Conservation (phyloP, 2,113 vertebrate genomes). For the Cyrtonyx montezumae region DNA sequence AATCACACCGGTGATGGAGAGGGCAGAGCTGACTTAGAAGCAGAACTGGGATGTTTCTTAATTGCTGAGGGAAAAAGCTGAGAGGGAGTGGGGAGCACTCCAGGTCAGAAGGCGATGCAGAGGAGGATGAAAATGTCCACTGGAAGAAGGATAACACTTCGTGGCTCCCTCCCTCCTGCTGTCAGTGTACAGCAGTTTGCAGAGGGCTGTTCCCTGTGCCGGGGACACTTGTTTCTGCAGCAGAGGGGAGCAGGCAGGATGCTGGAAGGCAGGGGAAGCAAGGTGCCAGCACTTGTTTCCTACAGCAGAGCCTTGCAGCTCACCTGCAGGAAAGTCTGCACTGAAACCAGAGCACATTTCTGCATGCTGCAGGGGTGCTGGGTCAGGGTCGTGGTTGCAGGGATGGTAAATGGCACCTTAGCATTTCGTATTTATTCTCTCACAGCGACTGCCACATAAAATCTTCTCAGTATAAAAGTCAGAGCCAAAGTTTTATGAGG, state of each 20-base stretch:
- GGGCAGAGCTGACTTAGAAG: not conserved
- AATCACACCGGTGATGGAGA: not conserved
- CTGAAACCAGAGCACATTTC: not conserved
- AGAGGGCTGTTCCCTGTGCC: not conserved
- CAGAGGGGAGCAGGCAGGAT: not conserved
- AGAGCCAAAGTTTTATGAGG: not conserved
- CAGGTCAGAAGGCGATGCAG: not conserved
- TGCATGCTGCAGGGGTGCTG: accelerated
- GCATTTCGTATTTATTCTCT: not conserved
- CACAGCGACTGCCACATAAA: not conserved
- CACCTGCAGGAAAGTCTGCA: accelerated
- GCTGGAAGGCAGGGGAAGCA: not conserved
- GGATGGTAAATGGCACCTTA: not conserved
- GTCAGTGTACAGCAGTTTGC: not conserved
- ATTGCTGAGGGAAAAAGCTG: not conserved
- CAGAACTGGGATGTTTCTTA: not conserved
- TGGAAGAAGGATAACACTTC: not conserved
- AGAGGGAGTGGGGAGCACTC: not conserved
- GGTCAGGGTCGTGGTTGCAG: not conserved
- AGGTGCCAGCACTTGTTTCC: accelerated
- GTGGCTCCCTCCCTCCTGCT: not conserved
- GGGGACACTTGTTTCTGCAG: accelerated
- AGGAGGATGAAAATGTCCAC: not conserved
- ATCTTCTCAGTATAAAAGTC: not conserved
- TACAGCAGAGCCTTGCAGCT: not conserved